Base-by-base conservation (phyloP, 2,797 vertebrate species). In the Holocentrus rufus region DNA sequence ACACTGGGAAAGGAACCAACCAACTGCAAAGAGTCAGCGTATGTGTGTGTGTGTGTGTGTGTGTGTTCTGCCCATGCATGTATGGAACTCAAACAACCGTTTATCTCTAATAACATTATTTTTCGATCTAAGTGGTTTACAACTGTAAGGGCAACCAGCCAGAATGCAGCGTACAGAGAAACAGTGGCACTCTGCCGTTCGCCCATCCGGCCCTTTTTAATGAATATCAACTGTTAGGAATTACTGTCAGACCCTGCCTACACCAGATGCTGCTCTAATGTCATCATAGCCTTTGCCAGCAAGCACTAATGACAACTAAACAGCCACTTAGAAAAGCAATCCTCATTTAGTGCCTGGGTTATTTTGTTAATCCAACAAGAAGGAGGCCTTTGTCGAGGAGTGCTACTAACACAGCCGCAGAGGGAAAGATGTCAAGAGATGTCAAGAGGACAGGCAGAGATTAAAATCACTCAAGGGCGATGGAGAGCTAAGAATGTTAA, bases 41-140 rank as follows among this genome's bases (percentile, higher is more conserved):
- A 13, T 56, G 6, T n/a, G 25, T 27, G 25, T 27, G 25, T 27
- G 25, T 27, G 25, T 27, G 25, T 27, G 31, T 49, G 58, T 47
- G 18, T 73, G 18, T 61, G 59, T 8, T 31, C 2, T 14, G 49
- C 52, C 3, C 31, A 7, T 65, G 68, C 9, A 65, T 66, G 74
- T 65, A 76, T 14, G n/a, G 13, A 2, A 55, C 71, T 64, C 27
- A 54, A 15, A 52, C 49, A 20, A 9, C 72, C 67, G 75, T 76
- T 75, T 74, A 72, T 46, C 47, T 74, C 27, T 63, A 81, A 76
- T 63, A 72, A 66, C 64, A 78, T 69, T 49, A 64, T 76, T 79
- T 76, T 66, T 76, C 39, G 14, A 17, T 31, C 8, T 10, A 44
- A 59, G 55, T 3, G 1, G 22, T 61, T 72, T 60, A 25, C 4